Conservation (phyloP, 2,797 vertebrate genomes). For the Coregonus sp. region DNA sequence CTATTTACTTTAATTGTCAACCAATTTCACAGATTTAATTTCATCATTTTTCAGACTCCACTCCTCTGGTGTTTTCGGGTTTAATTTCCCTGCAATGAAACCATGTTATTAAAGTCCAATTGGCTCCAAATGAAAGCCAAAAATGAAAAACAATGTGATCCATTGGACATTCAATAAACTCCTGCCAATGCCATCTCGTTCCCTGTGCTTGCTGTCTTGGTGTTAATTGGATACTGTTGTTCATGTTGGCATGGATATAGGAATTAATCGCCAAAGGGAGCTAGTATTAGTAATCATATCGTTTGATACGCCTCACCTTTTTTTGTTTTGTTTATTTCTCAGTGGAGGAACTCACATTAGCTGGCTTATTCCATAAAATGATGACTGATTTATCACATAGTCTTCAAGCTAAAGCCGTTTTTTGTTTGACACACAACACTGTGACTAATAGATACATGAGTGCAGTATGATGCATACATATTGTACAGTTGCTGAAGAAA, state of each 20-base stretch:
- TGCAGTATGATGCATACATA: conserved; percentile 36
- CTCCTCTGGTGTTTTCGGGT: conserved; percentile 28
- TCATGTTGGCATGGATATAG: conserved; percentile 20
- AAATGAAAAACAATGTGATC: conserved; percentile 27
- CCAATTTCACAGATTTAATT: conserved; percentile 44
- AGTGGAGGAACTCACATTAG: not conserved
- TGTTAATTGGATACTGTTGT: conserved; percentile 44
- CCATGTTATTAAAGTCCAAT: conserved; percentile 40
- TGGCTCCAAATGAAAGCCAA: conserved; percentile 35
- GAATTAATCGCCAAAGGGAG: not conserved
- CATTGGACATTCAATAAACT: conserved; percentile 26
- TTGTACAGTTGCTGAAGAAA: conserved; percentile 39
- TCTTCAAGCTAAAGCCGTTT: conserved; percentile 19
- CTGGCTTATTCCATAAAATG: conserved; percentile 19
- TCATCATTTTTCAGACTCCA: conserved; percentile 44
- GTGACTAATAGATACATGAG: conserved; percentile 42
- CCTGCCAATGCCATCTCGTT: conserved; percentile 22
- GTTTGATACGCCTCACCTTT: conserved; percentile 23
- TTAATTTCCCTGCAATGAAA: conserved; percentile 42
- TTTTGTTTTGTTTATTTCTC: not conserved
- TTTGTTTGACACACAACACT: conserved; percentile 32
- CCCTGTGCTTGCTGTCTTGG: conserved; percentile 25
- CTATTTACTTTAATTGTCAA: conserved; percentile 48
- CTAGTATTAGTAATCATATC: conserved; percentile 26
- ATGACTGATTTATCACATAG: conserved; percentile 6